phyloP scores from a whole-genome alignment of 2,888 invertebrate species.

The Amphipoea oculea region DNA sequence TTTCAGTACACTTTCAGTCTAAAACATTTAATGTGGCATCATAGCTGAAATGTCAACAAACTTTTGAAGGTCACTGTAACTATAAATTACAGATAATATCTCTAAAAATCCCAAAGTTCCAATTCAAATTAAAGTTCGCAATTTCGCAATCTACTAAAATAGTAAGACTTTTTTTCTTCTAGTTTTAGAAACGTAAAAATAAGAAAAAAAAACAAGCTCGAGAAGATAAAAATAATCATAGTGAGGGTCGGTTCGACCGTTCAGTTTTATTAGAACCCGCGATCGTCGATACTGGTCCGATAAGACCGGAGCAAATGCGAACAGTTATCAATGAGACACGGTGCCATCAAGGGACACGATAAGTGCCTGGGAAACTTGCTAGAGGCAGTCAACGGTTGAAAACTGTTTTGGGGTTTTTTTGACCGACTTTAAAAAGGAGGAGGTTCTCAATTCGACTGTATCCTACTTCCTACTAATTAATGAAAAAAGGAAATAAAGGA shows the following conservation, averaged over 20 bases:
- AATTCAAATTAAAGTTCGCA: not conserved
- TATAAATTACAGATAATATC: no score
- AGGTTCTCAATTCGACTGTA: not conserved
- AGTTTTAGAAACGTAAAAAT: slow-evolving; percentile 15
- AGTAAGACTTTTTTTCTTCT: not conserved
- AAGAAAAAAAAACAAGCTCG: slow-evolving; percentile 57
- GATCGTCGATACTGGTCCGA: slow-evolving; percentile 70
- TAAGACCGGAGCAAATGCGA: slow-evolving; percentile 68
- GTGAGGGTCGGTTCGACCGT: slow-evolving; percentile 69
- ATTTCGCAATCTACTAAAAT: not conserved
- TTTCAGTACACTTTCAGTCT: no score
- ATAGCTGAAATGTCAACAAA: no score
- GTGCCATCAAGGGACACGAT: slow-evolving; percentile 58
- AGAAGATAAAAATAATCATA: slow-evolving; percentile 80
- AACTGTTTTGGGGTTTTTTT: slow-evolving; percentile 21
- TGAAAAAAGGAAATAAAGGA: not conserved
- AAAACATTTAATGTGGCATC: no score
- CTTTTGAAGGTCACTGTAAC: no score
- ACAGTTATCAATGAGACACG: slow-evolving; percentile 66
- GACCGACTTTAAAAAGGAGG: not conserved
- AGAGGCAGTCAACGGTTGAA: slow-evolving; percentile 30
- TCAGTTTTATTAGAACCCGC: slow-evolving; percentile 79
- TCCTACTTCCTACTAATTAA: not conserved
- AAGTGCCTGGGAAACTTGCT: slow-evolving; percentile 60
- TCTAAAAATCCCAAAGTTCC: not conserved